A percentile compares a stretch with the other conserved stretches of the same genome.
Conservation (phyloP, 2,888 invertebrate genomes). For the Lycocerus yunnanus region DNA sequence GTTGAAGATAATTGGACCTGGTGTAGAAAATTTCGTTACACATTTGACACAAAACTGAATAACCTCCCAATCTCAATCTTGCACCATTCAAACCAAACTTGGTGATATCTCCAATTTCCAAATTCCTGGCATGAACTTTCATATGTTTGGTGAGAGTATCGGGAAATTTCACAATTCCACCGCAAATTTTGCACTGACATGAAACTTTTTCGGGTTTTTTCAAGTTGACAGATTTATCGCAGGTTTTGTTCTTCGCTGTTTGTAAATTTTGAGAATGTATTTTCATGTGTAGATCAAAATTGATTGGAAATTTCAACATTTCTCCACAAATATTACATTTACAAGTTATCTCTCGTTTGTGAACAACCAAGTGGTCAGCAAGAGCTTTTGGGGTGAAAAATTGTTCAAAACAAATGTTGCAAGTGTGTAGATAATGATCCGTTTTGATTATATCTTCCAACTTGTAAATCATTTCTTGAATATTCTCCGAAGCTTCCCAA, state of each 20-base stretch:
- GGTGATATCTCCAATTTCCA: neutral
- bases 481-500: slow-evolving; percentile 34
- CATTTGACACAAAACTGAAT: slow-evolving; percentile 17
- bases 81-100: neutral
- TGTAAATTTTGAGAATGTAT: neutral
- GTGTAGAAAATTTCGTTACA: slow-evolving; percentile 19
- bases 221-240: neutral
- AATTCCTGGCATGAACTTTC: slow-evolving; percentile 16
- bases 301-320: slow-evolving; percentile 4
- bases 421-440: neutral
- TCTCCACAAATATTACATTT: slow-evolving; percentile 16
- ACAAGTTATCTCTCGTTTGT: slow-evolving; percentile 10
- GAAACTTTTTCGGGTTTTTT: neutral
- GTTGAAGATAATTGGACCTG: slow-evolving; percentile 12
- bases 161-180: slow-evolving; percentile 15
- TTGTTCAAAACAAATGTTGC: neutral
- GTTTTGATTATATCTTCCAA: neutral
- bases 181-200: slow-evolving; percentile 17
- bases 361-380: neutral
- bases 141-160: slow-evolving; percentile 21
- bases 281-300: slow-evolving; percentile 8
- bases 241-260: neutral
- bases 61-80: slow-evolving; percentile 13
- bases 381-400: neutral
- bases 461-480: neutral